These are phyloP conservation scores for Macrophya alboannulata DNA, from an alignment of 2,888 invertebrate genomes.

Conservation along the genomic window DNA sequence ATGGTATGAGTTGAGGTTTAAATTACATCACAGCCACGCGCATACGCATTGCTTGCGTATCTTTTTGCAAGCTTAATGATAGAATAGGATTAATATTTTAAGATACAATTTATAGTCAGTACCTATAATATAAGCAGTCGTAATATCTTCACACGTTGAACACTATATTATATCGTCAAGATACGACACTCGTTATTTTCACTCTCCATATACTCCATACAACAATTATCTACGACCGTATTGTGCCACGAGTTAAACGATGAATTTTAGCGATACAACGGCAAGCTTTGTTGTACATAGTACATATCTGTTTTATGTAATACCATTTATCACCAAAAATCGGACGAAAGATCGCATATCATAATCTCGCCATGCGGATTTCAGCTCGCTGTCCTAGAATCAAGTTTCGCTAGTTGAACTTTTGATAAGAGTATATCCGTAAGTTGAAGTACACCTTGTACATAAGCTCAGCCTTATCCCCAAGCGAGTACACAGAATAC, in stretches of 20 bases:
- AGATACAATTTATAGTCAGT: slow-evolving; percentile 2
- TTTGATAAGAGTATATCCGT: not conserved
- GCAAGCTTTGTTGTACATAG: not conserved
- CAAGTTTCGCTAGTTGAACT: not conserved
- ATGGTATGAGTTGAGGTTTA: not conserved
- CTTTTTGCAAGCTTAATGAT: not conserved
- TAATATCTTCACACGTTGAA: slow-evolving; percentile 7
- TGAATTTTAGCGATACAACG: too few species aligned
- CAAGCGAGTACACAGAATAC: slow-evolving; percentile 9
- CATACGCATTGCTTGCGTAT: too few species aligned
- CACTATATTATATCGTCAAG: not conserved
- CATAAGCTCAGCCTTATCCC: slow-evolving; percentile 23
- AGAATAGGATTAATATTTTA: not conserved
- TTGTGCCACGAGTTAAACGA: too few species aligned
- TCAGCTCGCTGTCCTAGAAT: not conserved
- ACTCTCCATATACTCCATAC: too few species aligned
- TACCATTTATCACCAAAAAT: not conserved
- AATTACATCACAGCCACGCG: not conserved
- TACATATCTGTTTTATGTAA: not conserved
- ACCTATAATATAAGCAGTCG: not conserved
- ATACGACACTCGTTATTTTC: too few species aligned
- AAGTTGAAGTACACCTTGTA: not conserved
- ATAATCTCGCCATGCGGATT: not conserved
- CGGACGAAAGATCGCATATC: not conserved
- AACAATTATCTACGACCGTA: too few species aligned